phyloP scores from a whole-genome alignment of 2,888 invertebrate species.

The Xiphydria camelus region DNA sequence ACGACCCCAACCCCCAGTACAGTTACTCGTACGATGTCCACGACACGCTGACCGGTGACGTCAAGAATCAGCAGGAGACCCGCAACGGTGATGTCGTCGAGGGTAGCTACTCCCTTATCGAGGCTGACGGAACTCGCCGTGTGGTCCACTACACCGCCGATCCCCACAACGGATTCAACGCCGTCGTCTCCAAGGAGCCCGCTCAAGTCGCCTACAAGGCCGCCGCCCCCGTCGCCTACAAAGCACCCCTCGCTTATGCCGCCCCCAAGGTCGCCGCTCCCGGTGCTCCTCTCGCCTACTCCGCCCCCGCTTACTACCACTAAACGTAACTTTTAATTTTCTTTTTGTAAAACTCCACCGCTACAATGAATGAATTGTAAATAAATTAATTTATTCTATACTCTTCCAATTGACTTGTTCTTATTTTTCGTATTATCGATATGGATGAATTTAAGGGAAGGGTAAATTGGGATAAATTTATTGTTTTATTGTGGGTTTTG shows the following conservation, averaged over 20 bases:
- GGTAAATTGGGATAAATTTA: too few relatives aligned
- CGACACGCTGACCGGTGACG: constrained; percentile 45
- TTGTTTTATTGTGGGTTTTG: too few relatives aligned
- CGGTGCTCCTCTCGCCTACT: constrained; percentile 5
- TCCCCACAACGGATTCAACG: constrained; percentile 50
- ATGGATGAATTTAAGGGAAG: too few relatives aligned
- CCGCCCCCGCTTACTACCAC: constrained; percentile 1
- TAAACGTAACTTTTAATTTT: too few relatives aligned
- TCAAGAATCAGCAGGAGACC: constrained; percentile 48
- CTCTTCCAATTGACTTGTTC: too few relatives aligned
- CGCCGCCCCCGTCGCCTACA: constrained; percentile 22
- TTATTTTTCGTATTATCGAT: too few relatives aligned
- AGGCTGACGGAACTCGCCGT: constrained; percentile 48
- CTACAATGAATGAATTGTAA: too few relatives aligned
- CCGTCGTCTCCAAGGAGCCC: constrained; percentile 48
- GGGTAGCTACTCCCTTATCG: constrained; percentile 49
- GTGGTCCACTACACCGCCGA: constrained; percentile 50
- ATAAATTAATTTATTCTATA: too few relatives aligned
- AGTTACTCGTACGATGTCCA: constrained; percentile 49
- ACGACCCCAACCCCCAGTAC: constrained; percentile 50
- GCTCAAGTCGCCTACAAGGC: constrained; percentile 16
- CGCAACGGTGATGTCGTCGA: constrained; percentile 48
- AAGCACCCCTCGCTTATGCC: constrained; percentile 11
- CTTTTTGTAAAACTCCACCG: too few relatives aligned
- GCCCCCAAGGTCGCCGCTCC: constrained; percentile 18